Conservation (phyloP, 2,888 invertebrate genomes). For the Pristionchus mayeri region DNA sequence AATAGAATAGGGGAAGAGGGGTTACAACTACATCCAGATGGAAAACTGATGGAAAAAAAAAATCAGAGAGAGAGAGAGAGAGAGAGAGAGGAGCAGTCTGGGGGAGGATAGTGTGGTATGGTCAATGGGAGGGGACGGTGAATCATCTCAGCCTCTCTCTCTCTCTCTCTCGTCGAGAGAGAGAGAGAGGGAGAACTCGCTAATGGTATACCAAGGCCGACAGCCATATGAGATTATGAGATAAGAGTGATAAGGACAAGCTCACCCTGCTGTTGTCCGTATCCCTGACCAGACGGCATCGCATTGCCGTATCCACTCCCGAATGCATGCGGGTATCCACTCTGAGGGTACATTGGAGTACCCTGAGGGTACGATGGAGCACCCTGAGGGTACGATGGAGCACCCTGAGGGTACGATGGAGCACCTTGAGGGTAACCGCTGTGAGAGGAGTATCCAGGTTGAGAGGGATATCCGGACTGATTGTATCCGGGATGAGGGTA, state of each 20-base stretch:
- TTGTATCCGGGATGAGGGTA: neutral
- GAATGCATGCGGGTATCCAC: neutral
- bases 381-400: neutral
- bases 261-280: conserved; percentile 38
- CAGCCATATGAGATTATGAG: neutral
- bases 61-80: conserved; percentile 31
- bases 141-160: no score
- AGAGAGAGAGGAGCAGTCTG: neutral
- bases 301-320: conserved; percentile 23
- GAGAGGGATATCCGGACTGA: neutral
- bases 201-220: neutral
- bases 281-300: neutral
- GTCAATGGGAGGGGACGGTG: neutral
- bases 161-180: conserved; percentile 29
- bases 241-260: conserved; percentile 9
- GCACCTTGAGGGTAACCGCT: neutral
- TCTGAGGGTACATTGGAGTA: neutral
- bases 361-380: neutral
- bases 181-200: neutral
- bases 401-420: neutral
- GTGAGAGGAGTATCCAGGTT: conserved; percentile 5
- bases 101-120: neutral
- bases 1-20: conserved; percentile 39
- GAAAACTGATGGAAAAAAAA: no score
- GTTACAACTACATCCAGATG: conserved; percentile 36